phyloP scores from a whole-genome alignment of 2,113 vertebrate species.

The Psammodynastes pulverulentus region DNA sequence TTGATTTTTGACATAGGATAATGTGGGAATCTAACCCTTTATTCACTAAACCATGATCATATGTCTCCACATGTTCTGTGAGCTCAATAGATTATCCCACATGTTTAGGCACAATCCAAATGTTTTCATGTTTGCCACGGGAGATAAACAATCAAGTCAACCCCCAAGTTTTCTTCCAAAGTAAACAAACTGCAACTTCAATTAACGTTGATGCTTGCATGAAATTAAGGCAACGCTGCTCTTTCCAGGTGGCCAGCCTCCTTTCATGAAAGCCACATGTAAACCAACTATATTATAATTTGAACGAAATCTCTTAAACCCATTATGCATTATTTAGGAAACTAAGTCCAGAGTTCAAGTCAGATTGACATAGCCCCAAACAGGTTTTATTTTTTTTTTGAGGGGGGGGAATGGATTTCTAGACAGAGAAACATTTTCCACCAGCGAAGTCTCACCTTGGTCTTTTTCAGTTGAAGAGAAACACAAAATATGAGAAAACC shows the following conservation, averaged over 20 bases:
- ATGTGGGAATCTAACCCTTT: not conserved
- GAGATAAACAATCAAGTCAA: not conserved
- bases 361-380: not conserved
- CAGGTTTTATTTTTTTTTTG: not conserved
- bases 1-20: not conserved
- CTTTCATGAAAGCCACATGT: not conserved
- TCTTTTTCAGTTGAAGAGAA: conserved; percentile 48
- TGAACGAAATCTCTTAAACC: not conserved
- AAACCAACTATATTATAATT: not conserved
- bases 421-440: not conserved
- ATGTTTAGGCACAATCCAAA: not conserved
- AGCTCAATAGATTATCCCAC: not conserved
- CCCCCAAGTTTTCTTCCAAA: not conserved
- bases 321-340: not conserved
- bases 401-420: not conserved
- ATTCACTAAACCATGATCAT: not conserved
- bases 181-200: not conserved
- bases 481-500: conserved; percentile 53
- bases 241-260: not conserved
- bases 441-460: conserved; percentile 22
- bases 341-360: not conserved
- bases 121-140: not conserved
- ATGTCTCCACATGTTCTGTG: not conserved
- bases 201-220: not conserved
- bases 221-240: not conserved